phyloP scores from a whole-genome alignment of 92 coral and sea anemone genomes.

The Chrysogorgia sp. region DNA sequence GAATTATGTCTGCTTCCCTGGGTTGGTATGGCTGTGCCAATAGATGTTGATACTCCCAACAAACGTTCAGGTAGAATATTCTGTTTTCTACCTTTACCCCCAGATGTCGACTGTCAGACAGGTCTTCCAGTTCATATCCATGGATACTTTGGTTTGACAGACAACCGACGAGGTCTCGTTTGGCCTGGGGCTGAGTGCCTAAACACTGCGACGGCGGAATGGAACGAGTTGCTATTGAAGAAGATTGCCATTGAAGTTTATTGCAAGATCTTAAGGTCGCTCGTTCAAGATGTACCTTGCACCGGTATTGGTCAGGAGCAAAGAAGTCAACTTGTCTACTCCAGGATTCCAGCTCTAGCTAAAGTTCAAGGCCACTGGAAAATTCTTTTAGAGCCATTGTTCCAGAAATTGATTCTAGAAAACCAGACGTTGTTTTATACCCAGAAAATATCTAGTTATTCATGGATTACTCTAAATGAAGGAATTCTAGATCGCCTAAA shows the following conservation, averaged over 20 bases:
- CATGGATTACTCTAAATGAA: constrained; percentile 79
- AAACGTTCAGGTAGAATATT: constrained; percentile 73
- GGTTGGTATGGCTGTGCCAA: constrained; percentile 88
- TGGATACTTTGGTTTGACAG: constrained; percentile 87
- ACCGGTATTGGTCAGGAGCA: constrained; percentile 37
- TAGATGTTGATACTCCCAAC: constrained; percentile 43
- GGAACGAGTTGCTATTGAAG: constrained; percentile 72
- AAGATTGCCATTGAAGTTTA: constrained; percentile 81
- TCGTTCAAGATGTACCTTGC: constrained; percentile 63
- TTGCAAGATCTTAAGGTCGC: constrained; percentile 65
- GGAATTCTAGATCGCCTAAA: constrained; percentile 75
- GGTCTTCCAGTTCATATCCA: constrained; percentile 85
- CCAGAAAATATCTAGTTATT: constrained; percentile 69
- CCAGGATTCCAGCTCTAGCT: constrained; percentile 72
- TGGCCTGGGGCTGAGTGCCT: constrained; percentile 93
- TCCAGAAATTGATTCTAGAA: constrained; percentile 45
- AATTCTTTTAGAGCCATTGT: constrained; percentile 68
- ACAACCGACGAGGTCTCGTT: constrained; percentile 76
- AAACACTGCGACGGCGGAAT: constrained; percentile 78
- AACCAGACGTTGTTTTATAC: constrained; percentile 3
- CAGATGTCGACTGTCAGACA: constrained; percentile 82
- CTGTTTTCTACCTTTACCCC: constrained; percentile 83
- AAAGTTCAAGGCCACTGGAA: constrained; percentile 85
- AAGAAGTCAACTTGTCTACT: constrained; percentile 65
- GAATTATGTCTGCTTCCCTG: constrained; percentile 77